phyloP scores from a whole-genome alignment of 2,797 vertebrate species.

The Ataeniobius toweri region DNA sequence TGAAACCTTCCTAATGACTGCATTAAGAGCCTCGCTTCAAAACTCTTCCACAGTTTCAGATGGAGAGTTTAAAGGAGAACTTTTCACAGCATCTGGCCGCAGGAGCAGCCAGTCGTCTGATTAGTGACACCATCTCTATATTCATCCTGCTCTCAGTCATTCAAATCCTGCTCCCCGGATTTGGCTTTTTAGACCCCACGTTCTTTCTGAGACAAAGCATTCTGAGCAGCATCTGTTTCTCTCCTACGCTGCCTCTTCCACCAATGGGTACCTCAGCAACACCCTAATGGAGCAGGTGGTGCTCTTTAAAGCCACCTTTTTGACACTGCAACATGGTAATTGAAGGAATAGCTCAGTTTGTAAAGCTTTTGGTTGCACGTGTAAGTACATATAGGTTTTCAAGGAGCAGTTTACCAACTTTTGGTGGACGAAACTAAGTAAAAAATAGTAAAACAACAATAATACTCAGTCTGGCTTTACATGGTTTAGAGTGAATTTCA shows the following conservation, averaged over 20 bases:
- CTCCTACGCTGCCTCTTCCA: constrained; percentile 43
- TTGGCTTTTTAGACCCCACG: constrained; percentile 13
- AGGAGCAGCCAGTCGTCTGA: constrained; percentile 33
- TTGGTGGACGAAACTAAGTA: neutral
- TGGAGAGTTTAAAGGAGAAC: constrained; percentile 6
- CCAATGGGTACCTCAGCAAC: constrained; percentile 35
- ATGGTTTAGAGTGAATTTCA: constrained; percentile 60
- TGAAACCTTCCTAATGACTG: constrained; percentile 36
- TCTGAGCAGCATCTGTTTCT: constrained; percentile 59
- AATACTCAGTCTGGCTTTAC: constrained; percentile 29
- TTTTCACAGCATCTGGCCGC: constrained; percentile 52
- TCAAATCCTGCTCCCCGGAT: constrained; percentile 38
- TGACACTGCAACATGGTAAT: constrained; percentile 14
- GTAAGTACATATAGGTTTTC: neutral
- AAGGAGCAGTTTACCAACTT: neutral
- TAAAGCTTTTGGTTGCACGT: neutral
- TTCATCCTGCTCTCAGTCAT: constrained; percentile 32
- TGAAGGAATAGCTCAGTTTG: neutral
- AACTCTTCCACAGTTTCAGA: constrained; percentile 15
- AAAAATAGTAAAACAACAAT: neutral
- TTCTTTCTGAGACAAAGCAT: constrained; percentile 56
- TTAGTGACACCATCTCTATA: constrained; percentile 37
- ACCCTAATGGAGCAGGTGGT: constrained; percentile 64
- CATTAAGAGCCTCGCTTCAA: constrained; percentile 30
- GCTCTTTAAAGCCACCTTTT: constrained; percentile 12